Conservation (phyloP, 2,113 vertebrate species). For the Bubo bubo region DNA sequence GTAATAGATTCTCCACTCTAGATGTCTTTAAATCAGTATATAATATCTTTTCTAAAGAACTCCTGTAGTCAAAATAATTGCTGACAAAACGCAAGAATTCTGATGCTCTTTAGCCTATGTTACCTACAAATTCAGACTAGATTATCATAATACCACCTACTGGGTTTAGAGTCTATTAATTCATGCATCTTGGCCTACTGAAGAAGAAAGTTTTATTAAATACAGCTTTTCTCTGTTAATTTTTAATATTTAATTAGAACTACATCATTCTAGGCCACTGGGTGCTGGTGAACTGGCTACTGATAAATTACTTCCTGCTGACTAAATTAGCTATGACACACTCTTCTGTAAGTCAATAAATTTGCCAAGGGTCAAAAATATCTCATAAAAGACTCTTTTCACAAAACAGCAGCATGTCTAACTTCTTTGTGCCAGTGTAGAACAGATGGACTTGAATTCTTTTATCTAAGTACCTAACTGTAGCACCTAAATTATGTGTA, state of each 20-base stretch:
- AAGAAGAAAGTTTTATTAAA: neutral
- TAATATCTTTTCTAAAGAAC: neutral
- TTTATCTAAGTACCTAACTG: neutral
- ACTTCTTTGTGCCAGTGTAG: neutral
- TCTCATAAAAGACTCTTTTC: neutral
- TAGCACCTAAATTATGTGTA: neutral
- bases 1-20: neutral
- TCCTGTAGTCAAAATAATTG: neutral
- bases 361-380: neutral
- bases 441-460: neutral
- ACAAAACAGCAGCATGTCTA: neutral
- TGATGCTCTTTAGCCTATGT: neutral
- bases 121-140: neutral
- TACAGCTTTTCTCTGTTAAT: neutral
- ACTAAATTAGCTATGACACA: neutral
- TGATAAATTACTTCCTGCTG: neutral
- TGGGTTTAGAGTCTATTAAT: neutral
- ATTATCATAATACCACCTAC: neutral
- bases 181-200: neutral
- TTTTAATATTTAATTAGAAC: slow-evolving; percentile 19
- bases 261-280: neutral
- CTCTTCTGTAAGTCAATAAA: neutral
- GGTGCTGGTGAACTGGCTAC: neutral
- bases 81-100: neutral
- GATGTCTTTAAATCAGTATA: neutral